These are phyloP conservation scores for Onchidella celtica DNA, from an alignment of 2,888 invertebrate species.

Conservation along the genomic window DNA sequence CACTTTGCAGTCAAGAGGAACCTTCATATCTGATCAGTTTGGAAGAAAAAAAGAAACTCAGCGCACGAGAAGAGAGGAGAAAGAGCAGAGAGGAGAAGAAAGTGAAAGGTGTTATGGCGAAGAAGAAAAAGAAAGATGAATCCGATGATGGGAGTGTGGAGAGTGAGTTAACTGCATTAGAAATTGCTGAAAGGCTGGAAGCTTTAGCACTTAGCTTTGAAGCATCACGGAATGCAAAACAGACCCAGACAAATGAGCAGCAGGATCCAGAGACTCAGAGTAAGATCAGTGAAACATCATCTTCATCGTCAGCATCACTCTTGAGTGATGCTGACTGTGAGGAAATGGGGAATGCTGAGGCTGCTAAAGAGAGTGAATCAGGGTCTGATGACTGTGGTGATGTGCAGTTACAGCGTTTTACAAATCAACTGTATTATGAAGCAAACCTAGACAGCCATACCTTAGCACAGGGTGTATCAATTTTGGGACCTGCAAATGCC, in stretches of 20 bases:
- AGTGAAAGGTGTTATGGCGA: not conserved
- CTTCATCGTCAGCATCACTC: slow-evolving; percentile 23
- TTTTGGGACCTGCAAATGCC: slow-evolving; percentile 10
- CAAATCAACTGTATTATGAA: slow-evolving; percentile 41
- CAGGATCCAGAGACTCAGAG: slow-evolving; percentile 26
- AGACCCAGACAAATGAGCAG: slow-evolving; percentile 4
- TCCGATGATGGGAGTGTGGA: slow-evolving; percentile 47
- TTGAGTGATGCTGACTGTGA: slow-evolving; percentile 26
- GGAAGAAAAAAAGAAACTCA: slow-evolving; percentile 40
- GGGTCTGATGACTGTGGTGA: slow-evolving; percentile 15
- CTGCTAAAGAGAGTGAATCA: not conserved
- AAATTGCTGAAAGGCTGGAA: slow-evolving; percentile 49
- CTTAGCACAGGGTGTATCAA: not conserved
- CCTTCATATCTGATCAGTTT: slow-evolving; percentile 60
- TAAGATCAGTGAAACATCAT: slow-evolving; percentile 12
- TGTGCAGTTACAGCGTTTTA: slow-evolving; percentile 28
- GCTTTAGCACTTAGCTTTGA: slow-evolving; percentile 48
- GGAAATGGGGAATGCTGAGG: not conserved
- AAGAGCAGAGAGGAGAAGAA: slow-evolving; percentile 36
- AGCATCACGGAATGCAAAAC: slow-evolving; percentile 30
- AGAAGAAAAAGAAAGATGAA: slow-evolving; percentile 26
- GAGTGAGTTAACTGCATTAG: slow-evolving; percentile 46
- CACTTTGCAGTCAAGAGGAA: slow-evolving; percentile 92
- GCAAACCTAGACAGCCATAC: slow-evolving; percentile 30
- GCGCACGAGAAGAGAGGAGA: slow-evolving; percentile 9